These are phyloP conservation scores for Hartigia nigra DNA, from an alignment of 2,888 invertebrate species.

Conservation along the genomic window DNA sequence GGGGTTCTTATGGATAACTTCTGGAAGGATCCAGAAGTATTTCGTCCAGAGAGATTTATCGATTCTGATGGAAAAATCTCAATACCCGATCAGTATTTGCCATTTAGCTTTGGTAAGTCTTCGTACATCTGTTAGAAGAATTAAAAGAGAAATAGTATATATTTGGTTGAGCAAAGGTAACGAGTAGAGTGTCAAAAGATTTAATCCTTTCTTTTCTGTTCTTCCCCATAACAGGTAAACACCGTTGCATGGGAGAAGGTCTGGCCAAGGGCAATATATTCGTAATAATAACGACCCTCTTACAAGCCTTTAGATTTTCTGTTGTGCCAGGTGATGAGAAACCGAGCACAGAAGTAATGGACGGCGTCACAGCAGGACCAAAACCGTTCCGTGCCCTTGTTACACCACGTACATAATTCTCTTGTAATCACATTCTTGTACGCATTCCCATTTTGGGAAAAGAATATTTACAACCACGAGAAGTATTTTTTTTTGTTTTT, in stretches of 20 bases:
- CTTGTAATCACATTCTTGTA: not conserved
- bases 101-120: conserved; percentile 77
- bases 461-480: not conserved
- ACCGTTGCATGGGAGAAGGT: conserved; percentile 85
- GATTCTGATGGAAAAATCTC: conserved; percentile 70
- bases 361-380: conserved; percentile 83
- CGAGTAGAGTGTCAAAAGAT: not conserved
- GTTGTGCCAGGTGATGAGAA: conserved; percentile 73
- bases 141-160: not conserved
- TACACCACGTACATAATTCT: conserved; percentile 41
- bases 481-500: not conserved
- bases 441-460: not conserved
- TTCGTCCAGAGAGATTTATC: conserved; percentile 82
- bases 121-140: not conserved
- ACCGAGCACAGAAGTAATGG: conserved; percentile 76
- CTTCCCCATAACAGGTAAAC: conserved; percentile 67
- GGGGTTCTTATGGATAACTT: conserved; percentile 77
- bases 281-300: conserved; percentile 77
- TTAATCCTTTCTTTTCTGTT: not conserved
- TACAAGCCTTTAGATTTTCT: conserved; percentile 79
- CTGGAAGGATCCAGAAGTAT: conserved; percentile 77
- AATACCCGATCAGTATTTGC: conserved; percentile 78
- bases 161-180: not conserved
- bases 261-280: conserved; percentile 84
- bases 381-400: conserved; percentile 78